Evolutionary conservation across 1,140 invertebrate genomes (phyloP).

Genomic region (Sminthurinus signatus): DNA sequence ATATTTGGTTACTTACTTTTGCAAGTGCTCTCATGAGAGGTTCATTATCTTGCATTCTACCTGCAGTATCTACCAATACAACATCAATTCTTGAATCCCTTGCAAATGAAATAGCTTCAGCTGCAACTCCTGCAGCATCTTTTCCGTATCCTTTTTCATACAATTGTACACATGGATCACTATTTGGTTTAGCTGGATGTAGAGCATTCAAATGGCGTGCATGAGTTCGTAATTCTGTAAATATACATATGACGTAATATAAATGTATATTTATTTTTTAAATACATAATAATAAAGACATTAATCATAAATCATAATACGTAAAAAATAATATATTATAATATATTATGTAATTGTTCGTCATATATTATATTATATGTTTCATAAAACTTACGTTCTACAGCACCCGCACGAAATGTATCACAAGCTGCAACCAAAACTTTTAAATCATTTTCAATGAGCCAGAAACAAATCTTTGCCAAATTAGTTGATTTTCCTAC

Average conservation of each 20-base stretch:
- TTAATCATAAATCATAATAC: no score
- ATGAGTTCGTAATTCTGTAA: conserved; percentile 93
- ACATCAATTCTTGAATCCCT: conserved; percentile 77
- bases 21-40: conserved; percentile 94
- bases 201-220: conserved; percentile 87
- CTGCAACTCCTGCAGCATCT: conserved; percentile 95
- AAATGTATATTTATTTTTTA: no score
- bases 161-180: conserved; percentile 76
- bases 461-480: conserved; percentile 99
- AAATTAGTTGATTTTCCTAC: conserved; percentile 99
- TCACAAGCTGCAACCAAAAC: conserved; percentile 98
- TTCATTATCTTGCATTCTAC: conserved; percentile 99
- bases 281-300: no score
- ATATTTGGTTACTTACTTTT: no score
- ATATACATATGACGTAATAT: no score
- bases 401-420: conserved; percentile 97
- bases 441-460: conserved; percentile 93
- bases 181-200: conserved; percentile 67
- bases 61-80: conserved; percentile 95
- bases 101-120: conserved; percentile 89
- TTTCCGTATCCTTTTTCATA: conserved; percentile 99
- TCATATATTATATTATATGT: no score
- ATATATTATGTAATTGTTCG: no score
- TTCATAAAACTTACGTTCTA: no score
- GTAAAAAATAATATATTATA: no score